Conservation (phyloP, 1,140 invertebrate species). For the Diprion similis region DNA sequence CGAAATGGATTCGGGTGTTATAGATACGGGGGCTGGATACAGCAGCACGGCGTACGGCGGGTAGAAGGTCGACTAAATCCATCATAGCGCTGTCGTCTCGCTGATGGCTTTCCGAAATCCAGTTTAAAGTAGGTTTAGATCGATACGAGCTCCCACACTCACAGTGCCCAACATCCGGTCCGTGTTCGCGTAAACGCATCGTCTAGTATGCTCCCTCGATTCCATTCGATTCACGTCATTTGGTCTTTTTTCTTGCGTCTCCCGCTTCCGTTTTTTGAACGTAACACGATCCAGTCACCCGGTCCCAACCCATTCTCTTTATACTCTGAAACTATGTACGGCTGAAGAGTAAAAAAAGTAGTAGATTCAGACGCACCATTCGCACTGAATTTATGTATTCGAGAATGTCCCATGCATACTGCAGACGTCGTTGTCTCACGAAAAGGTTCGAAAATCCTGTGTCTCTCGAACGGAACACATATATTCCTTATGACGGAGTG, state of each 20-base stretch:
- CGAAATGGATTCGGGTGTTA: conserved; percentile 47
- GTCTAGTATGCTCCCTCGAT: neutral
- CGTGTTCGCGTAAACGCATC: conserved; percentile 1
- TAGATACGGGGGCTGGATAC: conserved; percentile 31
- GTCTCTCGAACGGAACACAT: neutral
- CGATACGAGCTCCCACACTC: neutral
- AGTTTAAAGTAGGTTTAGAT: conserved; percentile 34
- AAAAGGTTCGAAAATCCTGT: conserved; percentile 44
- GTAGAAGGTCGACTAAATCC: conserved; percentile 32
- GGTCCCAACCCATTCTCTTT: too few species aligned
- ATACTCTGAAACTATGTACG: too few species aligned
- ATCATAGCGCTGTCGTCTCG: conserved; percentile 33
- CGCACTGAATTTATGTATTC: too few species aligned
- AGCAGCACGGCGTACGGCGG: neutral
- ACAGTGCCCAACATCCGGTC: neutral
- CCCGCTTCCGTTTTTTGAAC: neutral
- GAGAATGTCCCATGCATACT: neutral
- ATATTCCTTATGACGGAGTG: neutral
- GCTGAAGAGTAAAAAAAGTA: too few species aligned
- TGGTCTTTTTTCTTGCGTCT: neutral
- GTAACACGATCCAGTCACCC: neutral
- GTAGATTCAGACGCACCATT: too few species aligned
- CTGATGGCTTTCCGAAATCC: conserved; percentile 34
- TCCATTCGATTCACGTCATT: neutral
- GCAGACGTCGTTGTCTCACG: conserved; percentile 39